phyloP scores from a whole-genome alignment of 1,140 invertebrate species.

The Ephestia elutella region DNA sequence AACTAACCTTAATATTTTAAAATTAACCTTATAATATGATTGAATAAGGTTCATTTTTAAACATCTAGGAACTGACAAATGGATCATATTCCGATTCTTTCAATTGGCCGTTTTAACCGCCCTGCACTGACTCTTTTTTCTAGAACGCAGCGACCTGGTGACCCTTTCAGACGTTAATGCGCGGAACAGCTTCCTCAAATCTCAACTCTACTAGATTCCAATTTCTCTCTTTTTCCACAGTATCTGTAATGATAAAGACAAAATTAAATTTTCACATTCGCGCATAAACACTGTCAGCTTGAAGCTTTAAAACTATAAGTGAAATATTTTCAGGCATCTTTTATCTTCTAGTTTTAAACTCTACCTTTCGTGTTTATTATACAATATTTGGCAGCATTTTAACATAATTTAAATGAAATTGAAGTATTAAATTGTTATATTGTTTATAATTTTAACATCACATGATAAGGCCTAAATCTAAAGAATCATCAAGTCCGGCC shows the following conservation, averaged over 20 bases:
- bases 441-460: slow-evolving; percentile 11
- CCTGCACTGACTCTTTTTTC: neutral
- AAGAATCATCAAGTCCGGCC: slow-evolving; percentile 7
- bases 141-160: neutral
- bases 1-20: no score
- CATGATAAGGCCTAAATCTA: slow-evolving; percentile 22
- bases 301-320: neutral
- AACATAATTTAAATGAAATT: slow-evolving; percentile 1
- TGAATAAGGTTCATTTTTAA: no score
- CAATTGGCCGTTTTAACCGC: no score
- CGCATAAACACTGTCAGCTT: neutral
- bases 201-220: neutral
- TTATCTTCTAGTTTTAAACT: neutral
- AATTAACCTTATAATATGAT: no score
- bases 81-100: no score
- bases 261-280: neutral
- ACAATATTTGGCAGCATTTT: slow-evolving; percentile 12
- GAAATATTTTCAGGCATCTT: neutral
- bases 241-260: neutral
- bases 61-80: no score
- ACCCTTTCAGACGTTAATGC: neutral
- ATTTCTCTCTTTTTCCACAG: neutral
- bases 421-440: slow-evolving; percentile 3
- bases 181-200: neutral
- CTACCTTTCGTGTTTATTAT: neutral